Conservation (phyloP, 2,888 invertebrate genomes). For the Nipponacmea schrenckii region DNA sequence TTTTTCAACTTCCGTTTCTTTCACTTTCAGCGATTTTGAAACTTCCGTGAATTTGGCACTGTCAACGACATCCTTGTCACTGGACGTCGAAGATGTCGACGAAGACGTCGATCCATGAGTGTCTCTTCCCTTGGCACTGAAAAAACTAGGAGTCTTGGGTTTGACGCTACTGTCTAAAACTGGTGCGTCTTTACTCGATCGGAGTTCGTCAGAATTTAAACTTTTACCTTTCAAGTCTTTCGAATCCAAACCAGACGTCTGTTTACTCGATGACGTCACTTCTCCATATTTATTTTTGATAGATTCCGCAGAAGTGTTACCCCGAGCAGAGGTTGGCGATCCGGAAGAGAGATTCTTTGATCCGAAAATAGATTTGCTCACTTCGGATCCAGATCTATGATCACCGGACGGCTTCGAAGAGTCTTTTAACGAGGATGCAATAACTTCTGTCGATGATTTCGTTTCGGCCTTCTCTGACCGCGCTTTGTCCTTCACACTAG, state of each 20-base stretch:
- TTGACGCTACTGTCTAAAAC: neutral
- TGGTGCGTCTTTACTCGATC: neutral
- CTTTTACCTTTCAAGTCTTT: neutral
- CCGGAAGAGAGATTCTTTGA: neutral
- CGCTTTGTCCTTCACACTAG: neutral
- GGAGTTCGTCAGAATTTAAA: neutral
- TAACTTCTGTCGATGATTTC: neutral
- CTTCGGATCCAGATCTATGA: neutral
- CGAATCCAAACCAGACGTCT: neutral
- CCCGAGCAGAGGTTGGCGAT: neutral
- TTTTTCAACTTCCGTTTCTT: slow-evolving; percentile 29
- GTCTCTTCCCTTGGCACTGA: slow-evolving; percentile 13
- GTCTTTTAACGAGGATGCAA: neutral
- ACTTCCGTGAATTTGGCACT: slow-evolving; percentile 11
- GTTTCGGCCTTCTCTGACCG: slow-evolving; percentile 21
- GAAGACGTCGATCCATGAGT: slow-evolving; percentile 7
- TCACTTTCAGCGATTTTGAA: slow-evolving; percentile 12
- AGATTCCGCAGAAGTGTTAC: neutral
- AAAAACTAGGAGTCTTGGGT: neutral
- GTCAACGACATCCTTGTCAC: slow-evolving; percentile 7
- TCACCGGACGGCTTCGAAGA: neutral
- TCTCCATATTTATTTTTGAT: neutral
- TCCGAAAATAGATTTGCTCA: neutral
- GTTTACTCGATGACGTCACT: neutral
- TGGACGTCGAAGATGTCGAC: slow-evolving; percentile 7